Conservation (phyloP, 2,797 vertebrate species). For the Eulemur rubriventer region DNA sequence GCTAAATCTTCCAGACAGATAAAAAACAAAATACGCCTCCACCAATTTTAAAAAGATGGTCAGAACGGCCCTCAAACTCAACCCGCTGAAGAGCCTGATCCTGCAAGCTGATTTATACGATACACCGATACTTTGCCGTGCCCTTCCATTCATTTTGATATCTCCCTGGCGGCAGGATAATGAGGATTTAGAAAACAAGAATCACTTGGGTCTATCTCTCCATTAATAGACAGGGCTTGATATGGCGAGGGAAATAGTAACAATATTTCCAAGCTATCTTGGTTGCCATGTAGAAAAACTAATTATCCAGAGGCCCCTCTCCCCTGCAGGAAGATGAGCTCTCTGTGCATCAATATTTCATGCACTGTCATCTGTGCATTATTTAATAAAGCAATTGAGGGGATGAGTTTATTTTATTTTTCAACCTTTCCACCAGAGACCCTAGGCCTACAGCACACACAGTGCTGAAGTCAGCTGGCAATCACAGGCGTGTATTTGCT, state of each 20-base stretch:
- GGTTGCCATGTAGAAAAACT: slow-evolving; percentile 32
- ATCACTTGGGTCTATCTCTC: slow-evolving; percentile 44
- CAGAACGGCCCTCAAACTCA: neutral
- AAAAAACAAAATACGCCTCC: neutral
- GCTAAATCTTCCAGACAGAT: neutral
- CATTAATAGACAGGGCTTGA: slow-evolving; percentile 40
- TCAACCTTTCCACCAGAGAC: slow-evolving; percentile 52
- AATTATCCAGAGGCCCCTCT: slow-evolving; percentile 44
- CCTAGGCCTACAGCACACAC: neutral
- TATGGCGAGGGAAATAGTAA: slow-evolving; percentile 52
- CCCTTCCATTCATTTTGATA: slow-evolving; percentile 44
- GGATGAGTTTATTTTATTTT: slow-evolving; percentile 64
- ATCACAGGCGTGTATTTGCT: neutral
- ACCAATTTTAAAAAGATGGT: slow-evolving; percentile 45
- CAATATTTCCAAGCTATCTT: slow-evolving; percentile 63
- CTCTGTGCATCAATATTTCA: slow-evolving; percentile 63
- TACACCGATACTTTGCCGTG: accelerated
- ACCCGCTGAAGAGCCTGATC: neutral
- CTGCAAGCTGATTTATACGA: slow-evolving; percentile 48
- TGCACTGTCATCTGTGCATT: slow-evolving; percentile 69
- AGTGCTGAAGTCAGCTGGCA: neutral
- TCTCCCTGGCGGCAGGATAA: slow-evolving; percentile 54
- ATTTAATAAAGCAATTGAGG: slow-evolving; percentile 74
- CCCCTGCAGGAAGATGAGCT: slow-evolving; percentile 39
- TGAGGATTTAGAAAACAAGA: slow-evolving; percentile 41